phyloP scores from a whole-genome alignment of 2,113 vertebrate genomes.

The Hypocryptadius cinnamomeus region DNA sequence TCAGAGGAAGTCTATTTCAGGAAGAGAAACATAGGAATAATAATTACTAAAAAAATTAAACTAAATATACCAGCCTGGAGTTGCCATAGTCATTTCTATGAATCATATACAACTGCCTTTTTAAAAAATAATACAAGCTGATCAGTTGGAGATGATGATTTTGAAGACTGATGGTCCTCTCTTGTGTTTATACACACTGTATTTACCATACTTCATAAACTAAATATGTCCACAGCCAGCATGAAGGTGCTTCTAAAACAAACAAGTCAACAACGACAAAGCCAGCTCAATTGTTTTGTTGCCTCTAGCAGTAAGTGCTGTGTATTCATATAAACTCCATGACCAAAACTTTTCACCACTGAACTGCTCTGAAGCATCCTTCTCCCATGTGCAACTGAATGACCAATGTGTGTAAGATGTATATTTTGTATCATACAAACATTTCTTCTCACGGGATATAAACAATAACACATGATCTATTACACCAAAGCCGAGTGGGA shows the following conservation, averaged over 20 bases:
- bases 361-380: not conserved
- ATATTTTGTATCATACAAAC: not conserved
- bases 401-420: not conserved
- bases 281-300: not conserved
- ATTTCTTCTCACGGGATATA: not conserved
- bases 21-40: not conserved
- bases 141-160: not conserved
- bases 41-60: not conserved
- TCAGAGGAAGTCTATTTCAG: not conserved
- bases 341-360: not conserved
- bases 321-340: not conserved
- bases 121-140: not conserved
- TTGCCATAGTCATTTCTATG: not conserved
- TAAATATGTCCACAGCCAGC: not conserved
- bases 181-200: not conserved
- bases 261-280: not conserved
- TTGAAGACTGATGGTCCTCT: not conserved
- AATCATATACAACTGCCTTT: not conserved
- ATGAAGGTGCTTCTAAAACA: not conserved
- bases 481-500: not conserved
- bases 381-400: not conserved
- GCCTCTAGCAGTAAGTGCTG: not conserved
- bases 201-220: not conserved
- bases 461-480: not conserved
- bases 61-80: not conserved